Evolutionary conservation across 1,140 invertebrate species (phyloP).

Genomic region (Helicoverpa zea): DNA sequence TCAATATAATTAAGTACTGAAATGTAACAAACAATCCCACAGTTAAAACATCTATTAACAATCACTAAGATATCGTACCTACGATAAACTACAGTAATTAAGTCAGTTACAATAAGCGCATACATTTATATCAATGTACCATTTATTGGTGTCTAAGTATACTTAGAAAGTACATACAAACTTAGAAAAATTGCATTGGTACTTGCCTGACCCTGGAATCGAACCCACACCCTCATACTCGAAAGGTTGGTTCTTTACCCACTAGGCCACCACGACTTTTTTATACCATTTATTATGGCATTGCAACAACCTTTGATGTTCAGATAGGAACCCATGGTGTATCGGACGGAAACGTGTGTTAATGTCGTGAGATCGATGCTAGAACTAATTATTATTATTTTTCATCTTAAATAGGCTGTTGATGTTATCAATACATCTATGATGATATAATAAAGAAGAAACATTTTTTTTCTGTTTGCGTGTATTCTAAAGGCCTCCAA

Average conservation of each 20-base stretch:
- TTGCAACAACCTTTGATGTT: background rate
- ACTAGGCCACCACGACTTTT: no score
- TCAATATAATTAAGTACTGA: no score
- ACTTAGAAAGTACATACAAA: no score
- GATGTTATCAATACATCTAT: background rate
- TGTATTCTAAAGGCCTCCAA: no score
- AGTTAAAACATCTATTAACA: background rate
- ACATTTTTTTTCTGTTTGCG: no score
- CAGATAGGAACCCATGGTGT: background rate
- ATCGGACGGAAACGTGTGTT: conserved; percentile 31
- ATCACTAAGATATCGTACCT: background rate
- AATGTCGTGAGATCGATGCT: conserved; percentile 26
- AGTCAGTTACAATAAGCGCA: conserved; percentile 36
- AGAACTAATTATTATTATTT: conserved; percentile 25
- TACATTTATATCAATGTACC: conserved; percentile 12
- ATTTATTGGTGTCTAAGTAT: no score
- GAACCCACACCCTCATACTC: no score
- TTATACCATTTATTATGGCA: conserved; percentile 1
- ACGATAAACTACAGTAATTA: conserved; percentile 28
- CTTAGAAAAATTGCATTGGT: no score
- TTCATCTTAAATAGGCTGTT: conserved; percentile 11
- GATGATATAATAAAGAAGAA: no score
- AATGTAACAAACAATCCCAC: background rate
- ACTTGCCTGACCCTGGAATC: no score
- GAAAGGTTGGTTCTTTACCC: no score